phyloP scores from a whole-genome alignment of 2,113 vertebrate species.

The Macrotus californicus region DNA sequence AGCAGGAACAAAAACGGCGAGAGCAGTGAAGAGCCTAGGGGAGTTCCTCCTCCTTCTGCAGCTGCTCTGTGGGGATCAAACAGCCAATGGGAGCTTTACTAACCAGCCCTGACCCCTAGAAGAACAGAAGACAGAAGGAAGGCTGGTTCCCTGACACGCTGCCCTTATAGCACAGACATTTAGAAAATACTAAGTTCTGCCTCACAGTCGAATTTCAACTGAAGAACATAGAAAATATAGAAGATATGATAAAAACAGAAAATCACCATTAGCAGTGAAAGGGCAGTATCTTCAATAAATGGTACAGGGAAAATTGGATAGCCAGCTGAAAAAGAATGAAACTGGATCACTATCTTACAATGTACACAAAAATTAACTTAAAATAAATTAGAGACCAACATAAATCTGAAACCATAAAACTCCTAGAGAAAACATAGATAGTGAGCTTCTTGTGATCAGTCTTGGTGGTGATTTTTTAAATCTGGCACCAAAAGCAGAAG shows the following conservation, averaged over 20 bases:
- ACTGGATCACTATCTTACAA: not conserved
- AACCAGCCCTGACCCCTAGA: not conserved
- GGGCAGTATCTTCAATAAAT: not conserved
- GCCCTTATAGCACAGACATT: not conserved
- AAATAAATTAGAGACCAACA: not conserved
- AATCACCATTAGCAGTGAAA: not conserved
- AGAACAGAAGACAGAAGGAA: conserved; percentile 10
- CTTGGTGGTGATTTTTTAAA: not conserved
- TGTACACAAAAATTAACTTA: not conserved
- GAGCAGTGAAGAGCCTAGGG: not conserved
- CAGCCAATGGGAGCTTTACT: not conserved
- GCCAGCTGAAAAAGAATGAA: not conserved
- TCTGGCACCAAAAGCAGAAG: not conserved
- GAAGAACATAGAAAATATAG: not conserved
- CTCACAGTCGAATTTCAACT: not conserved
- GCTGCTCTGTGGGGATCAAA: conserved; percentile 14
- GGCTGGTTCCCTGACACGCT: not conserved
- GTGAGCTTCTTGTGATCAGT: no score
- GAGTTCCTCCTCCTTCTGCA: not conserved
- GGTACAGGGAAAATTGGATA: not conserved
- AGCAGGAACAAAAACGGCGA: not conserved
- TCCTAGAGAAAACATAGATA: not conserved
- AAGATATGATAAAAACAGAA: not conserved
- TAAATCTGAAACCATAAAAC: not conserved
- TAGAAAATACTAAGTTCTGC: conserved; percentile 34